phyloP scores from a whole-genome alignment of 2,888 invertebrate species.

The Drosophila merina region DNA sequence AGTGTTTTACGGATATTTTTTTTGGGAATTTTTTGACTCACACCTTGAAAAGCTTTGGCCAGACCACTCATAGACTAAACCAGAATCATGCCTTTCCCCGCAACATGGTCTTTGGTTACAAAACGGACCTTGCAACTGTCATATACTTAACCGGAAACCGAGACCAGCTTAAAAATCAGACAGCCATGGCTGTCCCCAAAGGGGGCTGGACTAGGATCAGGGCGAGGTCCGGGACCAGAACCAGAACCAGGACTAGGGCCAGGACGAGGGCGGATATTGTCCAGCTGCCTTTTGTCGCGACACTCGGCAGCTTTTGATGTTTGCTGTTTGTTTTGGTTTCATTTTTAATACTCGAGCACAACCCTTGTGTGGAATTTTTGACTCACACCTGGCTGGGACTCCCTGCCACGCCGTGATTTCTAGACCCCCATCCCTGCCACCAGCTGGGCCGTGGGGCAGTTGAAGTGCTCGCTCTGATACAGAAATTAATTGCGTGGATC shows the following conservation, averaged over 20 bases:
- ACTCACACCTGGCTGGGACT: slow-evolving; percentile 32
- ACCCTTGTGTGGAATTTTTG: slow-evolving; percentile 50
- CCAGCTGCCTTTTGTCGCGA: slow-evolving; percentile 50
- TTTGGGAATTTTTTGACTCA: neutral
- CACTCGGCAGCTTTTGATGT: slow-evolving; percentile 69
- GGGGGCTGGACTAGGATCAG: slow-evolving; percentile 3
- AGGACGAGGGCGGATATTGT: slow-evolving; percentile 59
- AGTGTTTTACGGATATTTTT: neutral
- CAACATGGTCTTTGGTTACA: slow-evolving; percentile 33
- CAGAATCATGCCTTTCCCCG: slow-evolving; percentile 16
- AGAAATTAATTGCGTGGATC: slow-evolving; percentile 79
- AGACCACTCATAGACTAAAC: slow-evolving; percentile 31
- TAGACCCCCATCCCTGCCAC: slow-evolving; percentile 6
- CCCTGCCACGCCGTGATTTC: neutral
- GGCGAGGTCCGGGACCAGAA: neutral
- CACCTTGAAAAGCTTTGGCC: neutral
- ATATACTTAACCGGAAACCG: slow-evolving; percentile 51
- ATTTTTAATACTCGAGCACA: slow-evolving; percentile 64
- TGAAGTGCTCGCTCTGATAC: slow-evolving; percentile 63
- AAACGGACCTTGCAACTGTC: slow-evolving; percentile 53
- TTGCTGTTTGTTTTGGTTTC: slow-evolving; percentile 74
- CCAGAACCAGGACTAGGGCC: neutral
- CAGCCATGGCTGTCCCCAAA: slow-evolving; percentile 32
- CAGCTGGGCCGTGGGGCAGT: slow-evolving; percentile 42
- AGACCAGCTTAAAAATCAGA: slow-evolving; percentile 56